Evolutionary conservation across 2,113 vertebrate genomes (phyloP).

Genomic region (Nycticorax nycticorax): DNA sequence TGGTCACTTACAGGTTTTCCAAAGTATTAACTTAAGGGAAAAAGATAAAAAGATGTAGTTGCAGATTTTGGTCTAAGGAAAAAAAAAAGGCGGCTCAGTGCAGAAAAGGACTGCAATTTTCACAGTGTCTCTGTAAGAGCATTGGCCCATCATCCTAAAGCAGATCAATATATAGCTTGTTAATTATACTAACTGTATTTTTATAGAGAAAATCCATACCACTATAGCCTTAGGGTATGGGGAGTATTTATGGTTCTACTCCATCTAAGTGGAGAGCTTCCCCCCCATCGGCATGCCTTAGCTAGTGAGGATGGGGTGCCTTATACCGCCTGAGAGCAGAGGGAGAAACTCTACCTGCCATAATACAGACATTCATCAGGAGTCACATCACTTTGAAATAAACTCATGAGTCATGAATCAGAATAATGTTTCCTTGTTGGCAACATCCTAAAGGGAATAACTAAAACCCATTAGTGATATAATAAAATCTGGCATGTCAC

Average conservation of each 20-base stretch:
- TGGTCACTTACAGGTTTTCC: not conserved
- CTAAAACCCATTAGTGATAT: slow-evolving; percentile 27
- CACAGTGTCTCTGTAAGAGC: not conserved
- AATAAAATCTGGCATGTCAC: slow-evolving; percentile 48
- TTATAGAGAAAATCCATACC: not conserved
- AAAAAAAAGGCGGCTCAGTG: not conserved
- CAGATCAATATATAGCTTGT: not conserved
- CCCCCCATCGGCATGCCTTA: not conserved
- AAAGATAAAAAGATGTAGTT: not conserved
- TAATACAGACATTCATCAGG: not conserved
- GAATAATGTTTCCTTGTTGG: slow-evolving; percentile 11
- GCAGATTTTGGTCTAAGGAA: not conserved
- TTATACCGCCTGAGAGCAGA: not conserved
- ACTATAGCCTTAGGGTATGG: not conserved
- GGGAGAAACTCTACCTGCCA: not conserved
- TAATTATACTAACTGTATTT: not conserved
- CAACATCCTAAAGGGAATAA: slow-evolving; percentile 43
- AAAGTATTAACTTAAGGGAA: not conserved
- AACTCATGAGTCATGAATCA: slow-evolving; percentile 22
- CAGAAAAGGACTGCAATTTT: not conserved
- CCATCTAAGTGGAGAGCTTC: not conserved
- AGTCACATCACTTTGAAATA: slow-evolving; percentile 30
- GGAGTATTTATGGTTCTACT: not conserved
- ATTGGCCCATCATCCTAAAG: not conserved
- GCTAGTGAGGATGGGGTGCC: not conserved